Conservation (phyloP, 2,888 invertebrate genomes). For the Coelinius sp. region DNA sequence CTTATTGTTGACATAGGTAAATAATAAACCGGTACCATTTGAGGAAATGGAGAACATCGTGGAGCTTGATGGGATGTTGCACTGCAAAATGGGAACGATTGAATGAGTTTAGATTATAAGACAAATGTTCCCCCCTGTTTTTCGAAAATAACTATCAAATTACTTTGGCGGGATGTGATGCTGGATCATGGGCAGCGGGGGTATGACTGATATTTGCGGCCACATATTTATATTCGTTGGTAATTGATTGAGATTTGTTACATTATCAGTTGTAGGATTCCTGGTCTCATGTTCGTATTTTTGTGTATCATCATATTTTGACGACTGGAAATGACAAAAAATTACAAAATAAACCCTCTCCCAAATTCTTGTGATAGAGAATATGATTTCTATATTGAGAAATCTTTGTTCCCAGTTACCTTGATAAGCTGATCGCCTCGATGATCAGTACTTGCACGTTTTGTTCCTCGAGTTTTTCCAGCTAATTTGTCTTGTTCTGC, state of each 20-base stretch:
- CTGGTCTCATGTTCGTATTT: slow-evolving; percentile 34
- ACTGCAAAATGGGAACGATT: slow-evolving; percentile 51
- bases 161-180: slow-evolving; percentile 56
- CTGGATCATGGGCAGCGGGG: slow-evolving; percentile 66
- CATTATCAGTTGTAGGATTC: slow-evolving; percentile 27
- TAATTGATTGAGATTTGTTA: slow-evolving; percentile 45
- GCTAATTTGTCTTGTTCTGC: slow-evolving; percentile 52
- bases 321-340: slow-evolving; percentile 47
- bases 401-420: slow-evolving; percentile 55
- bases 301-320: slow-evolving; percentile 54
- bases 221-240: slow-evolving; percentile 73
- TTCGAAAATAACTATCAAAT: background rate
- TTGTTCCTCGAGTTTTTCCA: slow-evolving; percentile 73
- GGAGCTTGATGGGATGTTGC: slow-evolving; percentile 49
- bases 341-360: too few relatives aligned
- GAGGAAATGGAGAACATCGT: slow-evolving; percentile 69
- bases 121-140: too few relatives aligned
- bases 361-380: too few relatives aligned
- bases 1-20: slow-evolving; percentile 70
- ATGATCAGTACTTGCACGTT: slow-evolving; percentile 76
- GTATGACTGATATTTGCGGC: slow-evolving; percentile 75
- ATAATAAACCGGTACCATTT: slow-evolving; percentile 73
- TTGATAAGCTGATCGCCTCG: slow-evolving; percentile 74
- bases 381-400: too few relatives aligned
- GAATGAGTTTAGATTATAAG: too few relatives aligned